Percentiles rank a stretch among this genome's conserved stretches.
phyloP scores from a whole-genome alignment of 1,140 invertebrate genomes.

The Conus ventricosus region DNA sequence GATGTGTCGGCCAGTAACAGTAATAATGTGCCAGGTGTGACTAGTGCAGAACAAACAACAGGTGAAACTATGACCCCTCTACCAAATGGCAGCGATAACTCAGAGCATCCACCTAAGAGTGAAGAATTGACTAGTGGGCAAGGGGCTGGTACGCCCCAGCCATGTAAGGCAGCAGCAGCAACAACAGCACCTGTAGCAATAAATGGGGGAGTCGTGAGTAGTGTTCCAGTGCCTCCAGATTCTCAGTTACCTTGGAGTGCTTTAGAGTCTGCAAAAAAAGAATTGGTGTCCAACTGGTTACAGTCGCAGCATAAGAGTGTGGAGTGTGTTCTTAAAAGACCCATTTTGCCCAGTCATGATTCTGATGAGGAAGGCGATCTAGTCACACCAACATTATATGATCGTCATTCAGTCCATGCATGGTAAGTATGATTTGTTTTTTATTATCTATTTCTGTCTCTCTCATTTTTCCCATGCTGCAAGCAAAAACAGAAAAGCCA shows the following conservation, averaged over 20 bases:
- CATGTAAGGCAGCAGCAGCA: slow-evolving; percentile 16
- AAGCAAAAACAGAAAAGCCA: too few species aligned
- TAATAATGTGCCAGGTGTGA: slow-evolving; percentile 24
- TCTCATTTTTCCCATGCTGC: too few species aligned
- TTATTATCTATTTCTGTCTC: too few species aligned
- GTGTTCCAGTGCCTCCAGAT: slow-evolving; percentile 23
- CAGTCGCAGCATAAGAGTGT: slow-evolving; percentile 61
- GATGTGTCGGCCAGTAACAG: slow-evolving; percentile 4
- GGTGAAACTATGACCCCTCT: slow-evolving; percentile 2
- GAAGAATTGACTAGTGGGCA: slow-evolving; percentile 23
- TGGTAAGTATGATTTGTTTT: slow-evolving; percentile 79
- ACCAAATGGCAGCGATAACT: slow-evolving; percentile 27
- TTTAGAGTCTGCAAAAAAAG: slow-evolving; percentile 49
- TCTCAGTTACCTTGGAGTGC: slow-evolving; percentile 46
- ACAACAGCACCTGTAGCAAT: slow-evolving; percentile 14
- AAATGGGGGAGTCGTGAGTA: slow-evolving; percentile 19
- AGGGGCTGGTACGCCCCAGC: slow-evolving; percentile 17
- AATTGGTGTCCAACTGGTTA: slow-evolving; percentile 64
- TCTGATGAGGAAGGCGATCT: slow-evolving; percentile 85
- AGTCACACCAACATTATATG: slow-evolving; percentile 88
- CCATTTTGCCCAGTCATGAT: slow-evolving; percentile 83
- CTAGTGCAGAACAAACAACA: neutral
- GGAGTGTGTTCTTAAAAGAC: slow-evolving; percentile 74
- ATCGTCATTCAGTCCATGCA: slow-evolving; percentile 88
- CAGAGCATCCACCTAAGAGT: slow-evolving; percentile 16